Conservation (phyloP, 2,797 vertebrate genomes). For the Anabacerthia variegaticeps region DNA sequence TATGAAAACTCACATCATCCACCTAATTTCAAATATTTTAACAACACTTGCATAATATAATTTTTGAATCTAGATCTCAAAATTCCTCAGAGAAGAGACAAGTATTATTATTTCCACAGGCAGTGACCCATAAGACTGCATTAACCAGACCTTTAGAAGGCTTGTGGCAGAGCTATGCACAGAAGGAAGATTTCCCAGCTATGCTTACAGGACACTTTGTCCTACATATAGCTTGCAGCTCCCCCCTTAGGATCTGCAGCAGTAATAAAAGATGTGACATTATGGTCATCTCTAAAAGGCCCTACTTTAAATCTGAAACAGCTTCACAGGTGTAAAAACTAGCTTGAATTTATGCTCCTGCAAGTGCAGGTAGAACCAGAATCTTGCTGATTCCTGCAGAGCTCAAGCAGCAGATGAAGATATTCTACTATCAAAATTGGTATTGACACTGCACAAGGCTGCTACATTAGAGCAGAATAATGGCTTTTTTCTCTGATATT, state of each 20-base stretch:
- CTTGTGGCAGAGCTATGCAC: background rate
- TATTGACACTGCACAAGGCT: background rate
- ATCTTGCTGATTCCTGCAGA: background rate
- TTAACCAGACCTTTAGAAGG: background rate
- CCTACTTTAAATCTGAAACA: background rate
- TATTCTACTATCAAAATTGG: background rate
- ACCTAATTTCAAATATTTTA: background rate
- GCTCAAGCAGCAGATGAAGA: background rate
- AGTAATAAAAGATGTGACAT: background rate
- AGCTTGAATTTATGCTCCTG: background rate
- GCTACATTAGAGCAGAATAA: background rate
- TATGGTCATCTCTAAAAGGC: background rate
- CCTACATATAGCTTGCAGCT: background rate
- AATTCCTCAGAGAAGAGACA: background rate
- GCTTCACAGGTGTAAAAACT: background rate
- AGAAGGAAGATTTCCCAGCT: background rate
- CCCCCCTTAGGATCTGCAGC: background rate
- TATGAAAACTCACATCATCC: background rate
- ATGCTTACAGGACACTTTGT: background rate
- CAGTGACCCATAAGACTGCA: fast-evolving
- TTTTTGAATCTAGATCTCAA: background rate
- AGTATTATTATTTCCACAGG: background rate
- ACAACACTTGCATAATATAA: background rate
- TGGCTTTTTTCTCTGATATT: background rate
- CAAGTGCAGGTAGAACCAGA: background rate